phyloP scores from a whole-genome alignment of 2,113 vertebrate species.

The Xerus inauris region DNA sequence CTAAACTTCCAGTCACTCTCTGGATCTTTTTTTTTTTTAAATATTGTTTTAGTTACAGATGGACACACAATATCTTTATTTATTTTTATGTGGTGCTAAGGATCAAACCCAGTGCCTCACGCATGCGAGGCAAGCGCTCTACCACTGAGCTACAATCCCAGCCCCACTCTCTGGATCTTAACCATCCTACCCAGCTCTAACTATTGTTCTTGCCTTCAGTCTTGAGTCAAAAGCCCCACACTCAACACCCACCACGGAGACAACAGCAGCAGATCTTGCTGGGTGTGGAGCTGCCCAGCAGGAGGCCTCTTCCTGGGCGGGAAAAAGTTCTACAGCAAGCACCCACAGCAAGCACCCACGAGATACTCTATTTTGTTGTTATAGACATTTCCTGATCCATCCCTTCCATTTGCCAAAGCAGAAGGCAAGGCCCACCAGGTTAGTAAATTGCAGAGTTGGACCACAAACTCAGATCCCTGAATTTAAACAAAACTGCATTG shows the following conservation, averaged over 20 bases:
- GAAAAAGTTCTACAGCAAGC: neutral
- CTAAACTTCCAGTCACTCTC: too few species aligned
- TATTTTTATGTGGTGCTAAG: too few species aligned
- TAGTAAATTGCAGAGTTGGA: neutral
- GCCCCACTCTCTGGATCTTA: neutral
- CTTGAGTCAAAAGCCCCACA: neutral
- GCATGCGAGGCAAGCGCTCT: too few species aligned
- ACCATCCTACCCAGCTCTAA: neutral
- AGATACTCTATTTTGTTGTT: neutral
- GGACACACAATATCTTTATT: too few species aligned
- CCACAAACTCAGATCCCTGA: neutral
- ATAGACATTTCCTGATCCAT: neutral
- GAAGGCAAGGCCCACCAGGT: neutral
- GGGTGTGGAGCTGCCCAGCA: neutral
- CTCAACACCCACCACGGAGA: neutral
- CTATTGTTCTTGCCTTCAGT: neutral
- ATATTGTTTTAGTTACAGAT: too few species aligned
- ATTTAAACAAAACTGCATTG: neutral
- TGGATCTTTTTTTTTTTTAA: too few species aligned
- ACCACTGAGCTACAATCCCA: too few species aligned
- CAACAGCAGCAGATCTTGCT: neutral
- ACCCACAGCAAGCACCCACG: neutral
- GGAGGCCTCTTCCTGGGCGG: neutral
- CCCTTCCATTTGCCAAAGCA: neutral
- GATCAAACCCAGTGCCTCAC: too few species aligned